phyloP scores from a whole-genome alignment of 2,888 invertebrate genomes.

The Endotricha flammealis region DNA sequence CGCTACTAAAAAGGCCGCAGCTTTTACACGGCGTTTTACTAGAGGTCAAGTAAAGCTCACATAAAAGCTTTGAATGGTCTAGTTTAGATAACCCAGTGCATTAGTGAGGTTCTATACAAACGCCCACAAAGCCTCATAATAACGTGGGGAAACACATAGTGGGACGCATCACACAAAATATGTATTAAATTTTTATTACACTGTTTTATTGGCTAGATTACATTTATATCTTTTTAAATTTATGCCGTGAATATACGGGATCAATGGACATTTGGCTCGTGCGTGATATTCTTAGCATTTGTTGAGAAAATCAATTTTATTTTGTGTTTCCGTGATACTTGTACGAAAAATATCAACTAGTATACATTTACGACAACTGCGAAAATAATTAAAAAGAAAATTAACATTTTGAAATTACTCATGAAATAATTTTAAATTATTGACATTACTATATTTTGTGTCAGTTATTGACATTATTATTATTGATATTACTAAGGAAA shows the following conservation, averaged over 20 bases:
- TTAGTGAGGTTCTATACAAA: not conserved
- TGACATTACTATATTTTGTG: too few relatives aligned
- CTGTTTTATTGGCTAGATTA: not conserved
- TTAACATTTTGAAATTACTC: too few relatives aligned
- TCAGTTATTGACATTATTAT: too few relatives aligned
- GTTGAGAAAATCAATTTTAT: too few relatives aligned
- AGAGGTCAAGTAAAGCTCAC: conserved; percentile 15
- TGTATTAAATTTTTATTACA: not conserved
- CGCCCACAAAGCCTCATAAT: conserved; percentile 5
- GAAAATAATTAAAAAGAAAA: too few relatives aligned
- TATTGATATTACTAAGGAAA: too few relatives aligned
- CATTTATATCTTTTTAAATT: not conserved
- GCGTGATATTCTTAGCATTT: not conserved
- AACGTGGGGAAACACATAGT: not conserved
- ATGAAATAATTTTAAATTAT: too few relatives aligned
- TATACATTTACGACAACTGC: too few relatives aligned
- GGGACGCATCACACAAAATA: not conserved
- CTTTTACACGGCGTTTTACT: not conserved
- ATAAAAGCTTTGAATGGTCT: conserved; percentile 15
- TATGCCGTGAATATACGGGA: not conserved
- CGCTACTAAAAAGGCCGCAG: too few relatives aligned
- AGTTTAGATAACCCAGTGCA: conserved; percentile 18
- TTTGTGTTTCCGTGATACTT: too few relatives aligned
- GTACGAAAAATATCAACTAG: too few relatives aligned
- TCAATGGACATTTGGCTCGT: not conserved